A percentile compares a stretch with the other conserved stretches of the same genome.
Conservation (phyloP, 2,888 invertebrate genomes). For the Cyrtodaria siliqua region DNA sequence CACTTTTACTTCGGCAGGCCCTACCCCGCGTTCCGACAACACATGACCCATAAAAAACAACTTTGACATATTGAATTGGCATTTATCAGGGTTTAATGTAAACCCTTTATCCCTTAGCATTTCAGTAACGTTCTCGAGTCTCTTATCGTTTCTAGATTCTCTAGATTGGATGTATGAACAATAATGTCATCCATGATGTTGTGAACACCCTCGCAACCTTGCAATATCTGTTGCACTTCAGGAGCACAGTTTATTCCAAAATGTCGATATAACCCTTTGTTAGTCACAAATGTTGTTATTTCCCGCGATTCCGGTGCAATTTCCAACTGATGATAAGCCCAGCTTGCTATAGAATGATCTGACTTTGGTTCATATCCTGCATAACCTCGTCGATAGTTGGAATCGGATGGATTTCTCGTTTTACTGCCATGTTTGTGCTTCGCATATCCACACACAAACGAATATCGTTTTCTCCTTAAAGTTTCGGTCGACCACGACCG, state of each 20-base stretch:
- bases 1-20: conserved; percentile 11
- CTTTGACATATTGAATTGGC: conserved; percentile 57
- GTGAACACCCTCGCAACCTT: conserved; percentile 36
- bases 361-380: conserved; percentile 34
- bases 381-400: conserved; percentile 34
- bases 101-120: conserved; percentile 19
- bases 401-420: conserved; percentile 35
- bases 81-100: conserved; percentile 64
- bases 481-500: conserved; percentile 64
- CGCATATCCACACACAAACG: conserved; percentile 49
- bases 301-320: conserved; percentile 40
- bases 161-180: conserved; percentile 45
- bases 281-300: not conserved
- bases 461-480: conserved; percentile 46
- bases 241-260: conserved; percentile 44
- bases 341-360: conserved; percentile 62
- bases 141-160: conserved; percentile 46
- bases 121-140: conserved; percentile 50
- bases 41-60: conserved; percentile 52
- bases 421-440: conserved; percentile 34
- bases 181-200: conserved; percentile 57
- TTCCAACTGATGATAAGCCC: conserved; percentile 64
- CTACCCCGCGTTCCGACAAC: conserved; percentile 40
- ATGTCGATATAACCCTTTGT: conserved; percentile 10
- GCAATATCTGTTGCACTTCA: conserved; percentile 49